Evolutionary conservation across 2,797 vertebrate species (phyloP).

Genomic region (Onychomys leucogaster): DNA sequence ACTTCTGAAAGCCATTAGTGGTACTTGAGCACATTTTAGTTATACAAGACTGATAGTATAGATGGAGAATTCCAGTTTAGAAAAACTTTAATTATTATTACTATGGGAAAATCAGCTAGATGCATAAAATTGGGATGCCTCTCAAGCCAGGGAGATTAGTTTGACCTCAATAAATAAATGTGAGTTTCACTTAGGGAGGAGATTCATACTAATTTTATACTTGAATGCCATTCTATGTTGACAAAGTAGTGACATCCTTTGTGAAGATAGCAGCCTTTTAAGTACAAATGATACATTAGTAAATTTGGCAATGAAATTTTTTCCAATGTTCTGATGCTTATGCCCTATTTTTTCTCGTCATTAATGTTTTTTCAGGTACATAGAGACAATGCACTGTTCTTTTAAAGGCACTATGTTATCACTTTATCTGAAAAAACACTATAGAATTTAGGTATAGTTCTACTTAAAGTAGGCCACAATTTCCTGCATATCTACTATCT

Average conservation of each 20-base stretch:
- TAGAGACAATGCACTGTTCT: not conserved
- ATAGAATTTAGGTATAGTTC: constrained; percentile 4
- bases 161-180: not conserved
- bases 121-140: not conserved
- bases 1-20: not conserved
- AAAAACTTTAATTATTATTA: not conserved
- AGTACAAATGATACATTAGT: not conserved
- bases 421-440: not conserved
- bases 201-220: not conserved
- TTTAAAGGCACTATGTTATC: not conserved
- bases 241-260: not conserved
- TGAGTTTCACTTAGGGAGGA: not conserved
- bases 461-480: constrained; percentile 37
- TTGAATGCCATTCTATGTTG: not conserved
- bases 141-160: not conserved
- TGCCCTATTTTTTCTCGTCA: not conserved
- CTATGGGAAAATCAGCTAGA: not conserved
- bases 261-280: not conserved
- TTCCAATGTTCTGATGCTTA: not conserved
- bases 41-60: not conserved
- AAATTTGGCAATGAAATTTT: not conserved
- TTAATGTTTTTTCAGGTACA: not conserved
- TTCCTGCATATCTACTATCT: constrained; percentile 57
- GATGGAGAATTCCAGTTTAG: not conserved
- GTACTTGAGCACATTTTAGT: not conserved